Conservation (phyloP, 2,113 vertebrate species). For the Aptenodytes forsteri region DNA sequence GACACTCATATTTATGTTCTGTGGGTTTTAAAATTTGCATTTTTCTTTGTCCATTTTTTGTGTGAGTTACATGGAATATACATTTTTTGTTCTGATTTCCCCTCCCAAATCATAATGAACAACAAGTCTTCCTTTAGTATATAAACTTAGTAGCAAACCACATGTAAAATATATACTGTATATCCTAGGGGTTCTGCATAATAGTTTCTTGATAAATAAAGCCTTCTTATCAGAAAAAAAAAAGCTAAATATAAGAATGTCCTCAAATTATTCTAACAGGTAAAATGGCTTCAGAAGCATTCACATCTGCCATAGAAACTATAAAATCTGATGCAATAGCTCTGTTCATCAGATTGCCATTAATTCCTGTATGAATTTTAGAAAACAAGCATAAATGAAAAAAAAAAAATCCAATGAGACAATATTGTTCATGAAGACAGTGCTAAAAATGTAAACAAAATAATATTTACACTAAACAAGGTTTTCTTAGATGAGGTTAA, state of each 20-base stretch:
- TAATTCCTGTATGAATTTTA: background rate
- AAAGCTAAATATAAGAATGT: background rate
- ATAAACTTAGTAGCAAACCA: background rate
- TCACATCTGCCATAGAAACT: background rate
- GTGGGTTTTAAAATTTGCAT: background rate
- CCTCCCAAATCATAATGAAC: background rate
- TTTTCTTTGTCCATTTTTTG: background rate
- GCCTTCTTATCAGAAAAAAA: background rate
- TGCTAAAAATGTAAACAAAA: background rate
- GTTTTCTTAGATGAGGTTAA: fast-evolving
- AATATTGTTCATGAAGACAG: background rate
- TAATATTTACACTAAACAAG: background rate
- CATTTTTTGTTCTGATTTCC: background rate
- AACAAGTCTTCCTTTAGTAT: background rate
- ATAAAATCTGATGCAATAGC: background rate
- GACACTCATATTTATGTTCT: background rate
- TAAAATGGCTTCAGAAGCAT: background rate
- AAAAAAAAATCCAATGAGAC: background rate
- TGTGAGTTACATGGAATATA: background rate
- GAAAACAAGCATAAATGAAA: background rate
- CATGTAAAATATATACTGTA: background rate
- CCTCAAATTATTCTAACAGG: background rate
- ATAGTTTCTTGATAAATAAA: background rate
- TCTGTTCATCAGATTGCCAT: background rate
- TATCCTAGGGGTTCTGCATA: background rate